These are phyloP conservation scores for Drosophila hydei DNA, from an alignment of 1,140 invertebrate species.

Conservation along the genomic window DNA sequence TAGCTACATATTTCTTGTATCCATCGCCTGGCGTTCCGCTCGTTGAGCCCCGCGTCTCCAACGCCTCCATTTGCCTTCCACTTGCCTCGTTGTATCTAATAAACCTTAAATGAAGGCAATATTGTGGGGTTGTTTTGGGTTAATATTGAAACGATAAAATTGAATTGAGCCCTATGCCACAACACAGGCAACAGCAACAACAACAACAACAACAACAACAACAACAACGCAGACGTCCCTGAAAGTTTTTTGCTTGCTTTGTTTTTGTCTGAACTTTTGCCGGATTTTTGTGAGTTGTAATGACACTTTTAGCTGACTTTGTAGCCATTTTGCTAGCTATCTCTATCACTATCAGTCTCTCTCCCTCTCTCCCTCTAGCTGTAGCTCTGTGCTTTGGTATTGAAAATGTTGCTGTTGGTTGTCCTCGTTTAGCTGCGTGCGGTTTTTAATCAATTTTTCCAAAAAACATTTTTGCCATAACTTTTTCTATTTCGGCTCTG, in stretches of 20 bases:
- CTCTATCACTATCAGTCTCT: slow-evolving; percentile 4
- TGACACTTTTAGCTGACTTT: slow-evolving; percentile 82
- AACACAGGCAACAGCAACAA: slow-evolving; percentile 19
- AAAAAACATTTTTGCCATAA: slow-evolving; percentile 47
- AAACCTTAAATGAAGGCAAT: slow-evolving; percentile 84
- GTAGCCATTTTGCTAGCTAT: slow-evolving; percentile 60
- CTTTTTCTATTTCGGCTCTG: not conserved
- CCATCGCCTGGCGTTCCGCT: slow-evolving; percentile 67
- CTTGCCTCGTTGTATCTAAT: slow-evolving; percentile 77
- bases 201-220: slow-evolving; percentile 27
- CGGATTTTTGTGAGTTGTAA: slow-evolving; percentile 71
- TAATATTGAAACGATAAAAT: slow-evolving; percentile 83
- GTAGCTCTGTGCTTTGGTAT: slow-evolving; percentile 54
- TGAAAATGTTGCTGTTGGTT: slow-evolving; percentile 27
- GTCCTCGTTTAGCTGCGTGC: slow-evolving; percentile 34
- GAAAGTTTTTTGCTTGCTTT: slow-evolving; percentile 69
- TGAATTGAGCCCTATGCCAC: slow-evolving; percentile 78
- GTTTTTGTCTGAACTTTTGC: slow-evolving; percentile 41
- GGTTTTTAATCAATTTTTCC: slow-evolving; percentile 75
- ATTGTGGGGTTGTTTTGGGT: slow-evolving; percentile 83
- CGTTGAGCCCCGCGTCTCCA: slow-evolving; percentile 47
- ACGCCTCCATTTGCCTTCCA: slow-evolving; percentile 19
- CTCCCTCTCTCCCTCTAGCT: not conserved
- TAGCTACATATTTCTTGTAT: slow-evolving; percentile 74
- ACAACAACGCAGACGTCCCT: slow-evolving; percentile 62